phyloP scores from a whole-genome alignment of 2,888 invertebrate genomes.

The Eupithecia pulchellata region DNA sequence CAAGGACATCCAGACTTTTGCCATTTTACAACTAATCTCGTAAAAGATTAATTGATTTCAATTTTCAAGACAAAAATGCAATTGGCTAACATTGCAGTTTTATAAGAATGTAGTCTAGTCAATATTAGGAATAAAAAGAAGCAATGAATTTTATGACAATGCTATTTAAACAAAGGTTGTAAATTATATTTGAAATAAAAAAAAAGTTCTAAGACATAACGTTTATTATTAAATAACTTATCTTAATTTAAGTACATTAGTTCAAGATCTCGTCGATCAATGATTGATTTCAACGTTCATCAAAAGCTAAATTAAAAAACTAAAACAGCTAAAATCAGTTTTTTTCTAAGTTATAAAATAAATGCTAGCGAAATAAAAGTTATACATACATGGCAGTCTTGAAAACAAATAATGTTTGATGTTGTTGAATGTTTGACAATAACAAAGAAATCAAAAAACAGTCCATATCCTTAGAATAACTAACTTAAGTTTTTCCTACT shows the following conservation, averaged over 20 bases:
- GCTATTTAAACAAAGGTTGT: neutral
- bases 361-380: neutral
- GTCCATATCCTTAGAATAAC: too few relatives aligned
- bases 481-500: too few relatives aligned
- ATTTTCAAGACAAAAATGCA: neutral
- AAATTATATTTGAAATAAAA: neutral
- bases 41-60: neutral
- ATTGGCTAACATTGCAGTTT: neutral
- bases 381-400: neutral
- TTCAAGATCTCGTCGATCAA: neutral
- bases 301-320: neutral
- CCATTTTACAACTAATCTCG: too few relatives aligned
- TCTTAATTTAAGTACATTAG: conserved; percentile 37
- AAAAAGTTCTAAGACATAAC: neutral
- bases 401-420: neutral
- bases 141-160: neutral
- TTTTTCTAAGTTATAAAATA: neutral
- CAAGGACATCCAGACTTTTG: too few relatives aligned
- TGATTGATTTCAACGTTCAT: neutral
- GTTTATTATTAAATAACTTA: conserved; percentile 26
- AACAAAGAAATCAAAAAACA: too few relatives aligned
- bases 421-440: too few relatives aligned
- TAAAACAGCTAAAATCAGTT: too few relatives aligned
- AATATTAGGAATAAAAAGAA: neutral
- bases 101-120: conserved; percentile 3